phyloP scores from a whole-genome alignment of 1,140 invertebrate species.

The Cyclargus thomasi region DNA sequence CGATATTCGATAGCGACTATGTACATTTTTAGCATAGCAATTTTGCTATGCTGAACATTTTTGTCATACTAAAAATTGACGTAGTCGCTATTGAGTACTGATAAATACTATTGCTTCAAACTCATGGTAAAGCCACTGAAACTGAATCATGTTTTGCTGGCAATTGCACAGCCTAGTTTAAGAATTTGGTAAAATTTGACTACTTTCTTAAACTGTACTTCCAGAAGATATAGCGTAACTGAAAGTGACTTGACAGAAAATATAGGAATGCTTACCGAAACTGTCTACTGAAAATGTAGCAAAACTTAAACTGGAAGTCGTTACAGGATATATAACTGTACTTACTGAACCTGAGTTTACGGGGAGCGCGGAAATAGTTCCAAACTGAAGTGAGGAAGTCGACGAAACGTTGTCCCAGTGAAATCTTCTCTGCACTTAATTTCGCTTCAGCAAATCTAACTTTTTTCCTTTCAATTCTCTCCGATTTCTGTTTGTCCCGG shows the following conservation, averaged over 20 bases:
- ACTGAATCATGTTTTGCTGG: too few relatives aligned
- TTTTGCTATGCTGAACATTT: too few relatives aligned
- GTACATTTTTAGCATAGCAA: too few relatives aligned
- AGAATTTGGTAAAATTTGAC: too few relatives aligned
- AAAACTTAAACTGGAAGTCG: not conserved
- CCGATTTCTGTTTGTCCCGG: slow-evolving; percentile 35
- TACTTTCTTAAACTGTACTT: not conserved
- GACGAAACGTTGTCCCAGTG: slow-evolving; percentile 46
- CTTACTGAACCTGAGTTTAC: slow-evolving; percentile 48
- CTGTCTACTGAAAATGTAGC: not conserved
- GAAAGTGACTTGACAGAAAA: not conserved
- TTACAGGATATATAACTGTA: slow-evolving; percentile 20
- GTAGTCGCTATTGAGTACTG: too few relatives aligned
- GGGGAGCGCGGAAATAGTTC: slow-evolving; percentile 39
- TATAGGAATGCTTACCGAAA: not conserved
- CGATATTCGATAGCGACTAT: too few relatives aligned
- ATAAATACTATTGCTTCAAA: too few relatives aligned
- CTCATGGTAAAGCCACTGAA: too few relatives aligned
- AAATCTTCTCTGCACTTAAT: slow-evolving; percentile 30
- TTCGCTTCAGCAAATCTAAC: slow-evolving; percentile 50
- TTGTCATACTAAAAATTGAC: too few relatives aligned
- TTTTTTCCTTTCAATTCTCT: slow-evolving; percentile 48
- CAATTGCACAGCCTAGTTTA: too few relatives aligned
- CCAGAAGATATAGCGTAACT: not conserved
- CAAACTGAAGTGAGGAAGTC: slow-evolving; percentile 49